These are phyloP conservation scores for Ammodytes dubius DNA, from an alignment of 2,113 vertebrate genomes.

Conservation along the genomic window DNA sequence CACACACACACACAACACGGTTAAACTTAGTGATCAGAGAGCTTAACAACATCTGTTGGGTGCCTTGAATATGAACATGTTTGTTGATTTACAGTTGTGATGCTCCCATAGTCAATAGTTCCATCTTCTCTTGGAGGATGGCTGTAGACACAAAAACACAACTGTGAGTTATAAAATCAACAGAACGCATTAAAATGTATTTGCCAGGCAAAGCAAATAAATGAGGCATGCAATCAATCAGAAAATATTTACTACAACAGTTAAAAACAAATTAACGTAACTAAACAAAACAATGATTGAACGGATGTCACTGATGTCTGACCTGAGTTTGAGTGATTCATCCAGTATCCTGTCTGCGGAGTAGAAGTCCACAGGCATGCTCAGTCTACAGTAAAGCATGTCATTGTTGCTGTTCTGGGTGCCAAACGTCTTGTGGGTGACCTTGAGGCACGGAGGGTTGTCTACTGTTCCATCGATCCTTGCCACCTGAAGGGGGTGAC, in stretches of 20 bases:
- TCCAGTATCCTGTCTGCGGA: conserved; percentile 81
- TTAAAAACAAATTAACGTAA: not conserved
- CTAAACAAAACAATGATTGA: no score
- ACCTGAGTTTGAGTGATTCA: conserved; percentile 80
- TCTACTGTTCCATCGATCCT: conserved; percentile 96
- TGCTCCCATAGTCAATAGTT: conserved; percentile 79
- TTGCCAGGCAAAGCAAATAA: not conserved
- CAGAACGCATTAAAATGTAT: not conserved
- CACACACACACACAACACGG: not conserved
- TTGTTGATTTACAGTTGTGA: conserved; percentile 79
- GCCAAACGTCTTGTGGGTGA: conserved; percentile 96
- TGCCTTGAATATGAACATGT: not conserved
- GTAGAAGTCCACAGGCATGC: conserved; percentile 95
- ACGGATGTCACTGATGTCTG: not conserved
- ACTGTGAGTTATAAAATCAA: not conserved
- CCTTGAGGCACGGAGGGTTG: conserved; percentile 94
- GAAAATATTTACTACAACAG: not conserved
- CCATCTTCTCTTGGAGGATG: conserved; percentile 78
- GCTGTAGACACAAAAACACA: conserved; percentile 58
- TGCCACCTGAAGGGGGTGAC: conserved; percentile 84
- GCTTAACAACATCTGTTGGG: not conserved
- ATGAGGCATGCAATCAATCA: not conserved
- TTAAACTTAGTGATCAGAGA: not conserved
- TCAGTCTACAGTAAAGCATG: conserved; percentile 95
- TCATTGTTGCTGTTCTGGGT: conserved; percentile 94